Evolutionary conservation across 2,797 vertebrate species (phyloP), one percentile per base, ranked within the genome.

Genomic region (Xiphophorus birchmanni): DNA sequence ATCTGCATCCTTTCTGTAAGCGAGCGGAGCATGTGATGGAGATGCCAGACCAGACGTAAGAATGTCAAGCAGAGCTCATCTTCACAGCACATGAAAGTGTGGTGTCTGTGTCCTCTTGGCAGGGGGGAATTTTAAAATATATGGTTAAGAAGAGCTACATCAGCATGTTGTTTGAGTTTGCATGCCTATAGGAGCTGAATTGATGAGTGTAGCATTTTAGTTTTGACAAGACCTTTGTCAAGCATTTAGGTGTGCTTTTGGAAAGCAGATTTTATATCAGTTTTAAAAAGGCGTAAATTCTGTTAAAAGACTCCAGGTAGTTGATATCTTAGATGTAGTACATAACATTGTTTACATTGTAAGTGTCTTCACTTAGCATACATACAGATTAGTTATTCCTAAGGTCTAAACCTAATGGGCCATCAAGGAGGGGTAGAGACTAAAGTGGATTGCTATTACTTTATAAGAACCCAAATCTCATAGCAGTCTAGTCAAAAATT

Each of bases 1-100:
- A 94, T 95, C 94, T 95, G 94, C 84, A 95, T 92, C 88, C 87
- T 90, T 72, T 90, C 85, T 80, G 87, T 87, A 80, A 86, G 87
- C 87, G 82, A 87, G 86, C 86, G 80, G 88, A 82, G 86, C 89
- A 86, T 91, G 92, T 88, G 90, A 86, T 85, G 86, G 86, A 91
- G 85, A 90, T 82, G 86, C 88, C 84, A 90, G 88, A 89, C 80
- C 87, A 87, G 83, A 88, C 87, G 84, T 86, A 87, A 90, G 91
- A 90, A 92, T 92, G 90, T 89, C 92, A 87, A 86, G 83, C 84
- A 85, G 85, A 82, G 87, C 84, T 82, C 40, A 60, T 89, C 82
- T 87, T 90, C 78, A 80, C 69, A 72, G 86, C 69, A 73, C 81
- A 80, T 54, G 48, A 87, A 87, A 75, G 78, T 71, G 74, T 87